Conservation (phyloP, 1,140 invertebrate genomes). For the Sarcophaga bullata region DNA sequence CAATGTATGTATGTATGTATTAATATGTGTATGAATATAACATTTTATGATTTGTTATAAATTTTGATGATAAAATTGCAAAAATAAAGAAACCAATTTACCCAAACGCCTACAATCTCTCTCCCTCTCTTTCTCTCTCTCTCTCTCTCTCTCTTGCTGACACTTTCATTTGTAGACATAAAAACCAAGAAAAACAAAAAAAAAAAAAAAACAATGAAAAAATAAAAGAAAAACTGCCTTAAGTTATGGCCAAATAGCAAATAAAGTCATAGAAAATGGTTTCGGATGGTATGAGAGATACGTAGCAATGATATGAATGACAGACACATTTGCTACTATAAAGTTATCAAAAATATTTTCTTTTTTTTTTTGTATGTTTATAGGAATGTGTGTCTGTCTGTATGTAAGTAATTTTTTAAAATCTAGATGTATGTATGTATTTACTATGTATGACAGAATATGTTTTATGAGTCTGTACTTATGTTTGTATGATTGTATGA, state of each 20-base stretch:
- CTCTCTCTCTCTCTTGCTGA: too few relatives aligned
- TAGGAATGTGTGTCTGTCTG: background rate
- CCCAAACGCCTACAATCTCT: background rate
- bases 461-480: too few relatives aligned
- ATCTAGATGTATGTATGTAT: too few relatives aligned
- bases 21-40: background rate
- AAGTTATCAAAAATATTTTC: background rate
- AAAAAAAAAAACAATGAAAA: background rate
- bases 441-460: too few relatives aligned
- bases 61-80: background rate
- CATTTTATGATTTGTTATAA: conserved; percentile 16
- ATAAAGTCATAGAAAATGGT: background rate
- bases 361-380: too few relatives aligned
- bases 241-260: conserved; percentile 6
- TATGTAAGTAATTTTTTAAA: too few relatives aligned
- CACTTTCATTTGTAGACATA: background rate
- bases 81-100: background rate
- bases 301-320: background rate
- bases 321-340: background rate
- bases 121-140: too few relatives aligned
- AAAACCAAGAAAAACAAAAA: background rate
- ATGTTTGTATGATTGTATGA: background rate
- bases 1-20: too few relatives aligned
- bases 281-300: too few relatives aligned
- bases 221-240: background rate